A percentile compares a stretch with the other conserved stretches of the same genome.
Conservation (phyloP, 2,888 invertebrate species). For the Cephus sareptanus region DNA sequence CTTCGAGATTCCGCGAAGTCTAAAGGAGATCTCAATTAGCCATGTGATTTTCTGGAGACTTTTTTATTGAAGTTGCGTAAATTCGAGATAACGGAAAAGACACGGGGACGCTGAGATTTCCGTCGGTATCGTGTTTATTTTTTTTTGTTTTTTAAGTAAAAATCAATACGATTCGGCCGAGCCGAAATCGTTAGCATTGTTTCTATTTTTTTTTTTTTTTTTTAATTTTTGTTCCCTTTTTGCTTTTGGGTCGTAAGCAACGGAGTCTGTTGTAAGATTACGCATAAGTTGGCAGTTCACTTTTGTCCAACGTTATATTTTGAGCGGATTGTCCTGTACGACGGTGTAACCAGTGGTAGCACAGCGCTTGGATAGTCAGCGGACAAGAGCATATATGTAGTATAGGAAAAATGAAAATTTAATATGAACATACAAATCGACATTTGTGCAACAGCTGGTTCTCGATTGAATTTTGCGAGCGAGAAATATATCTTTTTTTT, state of each 20-base stretch:
- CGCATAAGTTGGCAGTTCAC: neutral
- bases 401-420: neutral
- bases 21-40: neutral
- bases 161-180: no score
- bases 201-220: no score
- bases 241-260: neutral
- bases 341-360: neutral
- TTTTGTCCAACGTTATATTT: neutral
- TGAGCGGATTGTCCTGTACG: neutral
- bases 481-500: conserved; percentile 4
- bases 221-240: neutral
- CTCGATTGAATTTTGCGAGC: conserved; percentile 35
- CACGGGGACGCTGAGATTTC: neutral
- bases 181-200: no score
- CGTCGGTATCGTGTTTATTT: neutral
- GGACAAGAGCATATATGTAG: neutral
- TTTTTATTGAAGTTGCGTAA: neutral
- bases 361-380: neutral
- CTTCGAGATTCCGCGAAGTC: neutral
- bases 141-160: no score
- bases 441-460: conserved; percentile 19
- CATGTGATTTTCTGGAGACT: neutral
- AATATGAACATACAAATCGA: neutral
- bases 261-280: neutral
- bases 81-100: neutral